These are phyloP conservation scores for Aramus guarauna DNA, from an alignment of 2,113 vertebrate species.

Conservation along the genomic window DNA sequence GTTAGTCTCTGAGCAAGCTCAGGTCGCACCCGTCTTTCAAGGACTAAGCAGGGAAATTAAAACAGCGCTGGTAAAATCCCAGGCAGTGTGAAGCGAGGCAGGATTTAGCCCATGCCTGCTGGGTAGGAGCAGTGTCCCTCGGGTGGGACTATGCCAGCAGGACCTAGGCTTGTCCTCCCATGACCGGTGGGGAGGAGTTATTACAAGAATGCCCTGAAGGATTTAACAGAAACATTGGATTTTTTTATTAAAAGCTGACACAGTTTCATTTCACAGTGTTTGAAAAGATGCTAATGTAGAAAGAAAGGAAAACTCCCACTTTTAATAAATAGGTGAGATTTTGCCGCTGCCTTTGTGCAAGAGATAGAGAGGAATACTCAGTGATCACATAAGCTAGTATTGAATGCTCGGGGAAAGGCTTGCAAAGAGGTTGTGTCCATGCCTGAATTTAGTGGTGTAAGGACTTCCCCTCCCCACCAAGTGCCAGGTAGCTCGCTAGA, in stretches of 20 bases:
- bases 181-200: neutral
- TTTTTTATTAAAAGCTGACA: neutral
- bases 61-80: neutral
- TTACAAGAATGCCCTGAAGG: neutral
- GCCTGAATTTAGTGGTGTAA: neutral
- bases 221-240: neutral
- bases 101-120: neutral
- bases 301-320: neutral
- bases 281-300: neutral
- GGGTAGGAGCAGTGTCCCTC: neutral
- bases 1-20: neutral
- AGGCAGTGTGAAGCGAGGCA: neutral
- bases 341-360: neutral
- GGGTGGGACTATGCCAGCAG: neutral
- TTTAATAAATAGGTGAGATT: neutral
- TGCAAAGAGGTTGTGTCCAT: neutral
- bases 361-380: neutral
- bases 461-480: neutral
- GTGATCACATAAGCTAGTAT: fast-evolving
- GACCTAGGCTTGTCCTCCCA: neutral
- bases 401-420: neutral
- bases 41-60: neutral
- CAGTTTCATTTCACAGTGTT: neutral
- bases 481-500: neutral
- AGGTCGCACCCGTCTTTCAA: neutral